Evolutionary conservation across 2,888 invertebrate species (phyloP).

Genomic region (Ochropleura leucogaster): DNA sequence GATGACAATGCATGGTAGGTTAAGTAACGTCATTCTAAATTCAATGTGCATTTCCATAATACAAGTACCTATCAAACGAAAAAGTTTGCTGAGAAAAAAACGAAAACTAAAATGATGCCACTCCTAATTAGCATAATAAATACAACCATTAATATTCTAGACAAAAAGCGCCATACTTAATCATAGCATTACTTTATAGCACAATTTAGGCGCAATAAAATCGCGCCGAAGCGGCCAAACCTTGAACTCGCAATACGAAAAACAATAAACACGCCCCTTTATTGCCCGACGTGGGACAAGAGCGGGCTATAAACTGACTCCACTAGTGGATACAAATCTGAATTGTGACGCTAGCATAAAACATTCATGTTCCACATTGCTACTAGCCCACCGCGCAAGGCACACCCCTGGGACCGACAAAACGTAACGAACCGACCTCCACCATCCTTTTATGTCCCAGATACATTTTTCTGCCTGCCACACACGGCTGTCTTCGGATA

Average conservation of each 20-base stretch:
- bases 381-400: constrained; percentile 77
- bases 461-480: constrained; percentile 85
- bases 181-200: constrained; percentile 58
- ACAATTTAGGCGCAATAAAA: constrained; percentile 62
- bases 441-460: constrained; percentile 85
- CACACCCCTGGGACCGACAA: constrained; percentile 86
- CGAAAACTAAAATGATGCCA: too few relatives aligned
- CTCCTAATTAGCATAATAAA: constrained; percentile 10
- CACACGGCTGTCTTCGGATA: constrained; percentile 82
- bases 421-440: constrained; percentile 88
- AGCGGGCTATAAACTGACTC: constrained; percentile 77
- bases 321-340: constrained; percentile 87
- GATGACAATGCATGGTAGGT: too few relatives aligned
- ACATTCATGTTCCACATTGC: constrained; percentile 83
- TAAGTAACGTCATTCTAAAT: too few relatives aligned
- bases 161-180: constrained; percentile 44
- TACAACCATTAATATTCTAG: constrained; percentile 29
- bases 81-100: too few relatives aligned
- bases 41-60: too few relatives aligned
- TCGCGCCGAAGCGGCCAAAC: constrained; percentile 67
- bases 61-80: too few relatives aligned
- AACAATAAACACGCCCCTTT: constrained; percentile 83
- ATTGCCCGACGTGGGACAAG: constrained; percentile 77
- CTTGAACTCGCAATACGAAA: constrained; percentile 76
- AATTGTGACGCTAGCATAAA: constrained; percentile 86